Base-by-base conservation (phyloP, 2,888 invertebrate genomes). In the Mantis religiosa region DNA sequence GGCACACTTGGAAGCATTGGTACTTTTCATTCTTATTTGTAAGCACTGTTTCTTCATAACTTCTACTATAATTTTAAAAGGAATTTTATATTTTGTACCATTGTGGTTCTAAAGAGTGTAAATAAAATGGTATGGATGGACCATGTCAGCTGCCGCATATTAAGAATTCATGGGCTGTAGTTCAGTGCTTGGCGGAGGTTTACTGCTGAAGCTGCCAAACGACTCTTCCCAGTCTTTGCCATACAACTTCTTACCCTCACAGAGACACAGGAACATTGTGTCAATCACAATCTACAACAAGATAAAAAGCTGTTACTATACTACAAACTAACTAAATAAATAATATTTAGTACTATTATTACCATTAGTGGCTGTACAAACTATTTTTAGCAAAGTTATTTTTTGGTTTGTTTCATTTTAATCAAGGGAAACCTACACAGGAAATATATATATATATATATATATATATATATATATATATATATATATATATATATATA, bases 251-350 rank as follows among this genome's bases (percentile, higher is more conserved):
- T 97, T 96, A 92, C 98, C 98, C 93, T 98, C 98, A 92, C 98
- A 98, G 92, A 98, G 97, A 93, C 99, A 99, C 90, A 99, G 94
- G 93, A 99, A 97, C 88, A 99, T 94, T 0, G 99, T 98, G 93
- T 99, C 98, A 12, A 99, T 97, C 15, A 98, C 97, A 96, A 98
- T 98, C 98, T 98, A 20, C 4, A 71, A 71, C 20, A 71, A 0
- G 20, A 71, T 20, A 71, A 41, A 4, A 34, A 34, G 34, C 34
- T 34, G 8, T 34, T 34, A 4, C 34, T 34, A 41, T 41, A 2
- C 41, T 6, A 12, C 9, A 12, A 41, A 12, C 1, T 41, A 41
- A 12, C 9, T 41, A n/a, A n/a, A n/a, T n/a, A n/a, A n/a, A n/a
- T n/a, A n/a, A n/a, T n/a, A n/a, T n/a, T n/a, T n/a, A n/a, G n/a